phyloP scores from a whole-genome alignment of 2,113 vertebrate species.

The Emberiza fucata region DNA sequence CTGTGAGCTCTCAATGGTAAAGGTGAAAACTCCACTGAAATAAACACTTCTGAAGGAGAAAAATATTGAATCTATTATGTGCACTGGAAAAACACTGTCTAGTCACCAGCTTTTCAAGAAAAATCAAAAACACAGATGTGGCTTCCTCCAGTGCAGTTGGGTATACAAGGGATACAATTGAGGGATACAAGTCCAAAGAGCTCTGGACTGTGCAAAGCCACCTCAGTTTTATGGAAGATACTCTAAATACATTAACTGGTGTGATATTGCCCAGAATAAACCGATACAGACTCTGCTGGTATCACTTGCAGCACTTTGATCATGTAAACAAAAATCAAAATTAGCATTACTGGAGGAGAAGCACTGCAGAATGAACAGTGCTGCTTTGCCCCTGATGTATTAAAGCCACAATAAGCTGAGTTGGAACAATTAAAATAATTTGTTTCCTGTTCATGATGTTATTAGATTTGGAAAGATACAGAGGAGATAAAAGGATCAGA shows the following conservation, averaged over 20 bases:
- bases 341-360: not conserved
- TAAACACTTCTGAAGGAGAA: not conserved
- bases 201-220: not conserved
- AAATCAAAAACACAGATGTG: not conserved
- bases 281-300: not conserved
- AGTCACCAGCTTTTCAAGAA: not conserved
- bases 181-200: not conserved
- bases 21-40: not conserved
- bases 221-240: fast-evolving
- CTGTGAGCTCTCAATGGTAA: not conserved
- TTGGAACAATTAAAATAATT: not conserved
- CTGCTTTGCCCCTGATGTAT: not conserved
- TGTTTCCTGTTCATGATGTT: not conserved
- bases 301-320: not conserved
- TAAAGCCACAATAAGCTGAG: not conserved
- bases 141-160: not conserved
- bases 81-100: not conserved
- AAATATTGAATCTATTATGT: not conserved
- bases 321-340: not conserved
- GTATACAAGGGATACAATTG: not conserved
- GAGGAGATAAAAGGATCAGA: not conserved
- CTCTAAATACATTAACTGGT: not conserved
- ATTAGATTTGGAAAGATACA: not conserved
- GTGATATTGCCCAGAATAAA: not conserved
- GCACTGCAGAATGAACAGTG: not conserved